Evolutionary conservation across 2,888 invertebrate species (phyloP).

Genomic region (Polymixis lichenea): DNA sequence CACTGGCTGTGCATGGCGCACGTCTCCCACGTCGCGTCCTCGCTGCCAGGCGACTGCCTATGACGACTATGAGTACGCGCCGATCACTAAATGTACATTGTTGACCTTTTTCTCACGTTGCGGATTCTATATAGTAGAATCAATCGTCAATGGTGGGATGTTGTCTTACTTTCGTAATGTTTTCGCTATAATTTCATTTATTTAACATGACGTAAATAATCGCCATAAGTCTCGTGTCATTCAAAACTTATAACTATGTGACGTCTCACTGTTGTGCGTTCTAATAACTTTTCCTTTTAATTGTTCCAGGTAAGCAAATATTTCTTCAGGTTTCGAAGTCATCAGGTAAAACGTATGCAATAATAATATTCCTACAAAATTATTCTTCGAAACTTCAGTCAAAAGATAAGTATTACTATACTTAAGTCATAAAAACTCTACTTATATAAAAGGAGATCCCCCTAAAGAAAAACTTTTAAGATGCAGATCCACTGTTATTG

Average conservation of each 20-base stretch:
- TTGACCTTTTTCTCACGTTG: neutral
- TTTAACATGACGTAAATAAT: neutral
- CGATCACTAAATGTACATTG: neutral
- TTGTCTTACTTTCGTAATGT: neutral
- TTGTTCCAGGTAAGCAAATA: constrained; percentile 52
- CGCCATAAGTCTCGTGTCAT: neutral
- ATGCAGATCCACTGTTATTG: constrained; percentile 41
- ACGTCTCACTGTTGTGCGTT: neutral
- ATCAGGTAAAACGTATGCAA: constrained; percentile 9
- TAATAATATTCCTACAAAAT: neutral
- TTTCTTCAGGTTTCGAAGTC: neutral
- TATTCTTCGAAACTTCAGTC: neutral
- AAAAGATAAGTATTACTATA: neutral
- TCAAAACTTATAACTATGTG: neutral
- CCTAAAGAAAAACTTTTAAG: constrained; percentile 15
- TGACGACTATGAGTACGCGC: neutral
- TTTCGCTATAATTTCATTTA: neutral
- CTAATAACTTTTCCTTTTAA: neutral
- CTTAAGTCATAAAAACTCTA: neutral
- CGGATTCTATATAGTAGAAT: neutral
- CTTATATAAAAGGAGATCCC: constrained; percentile 18
- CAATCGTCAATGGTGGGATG: neutral
- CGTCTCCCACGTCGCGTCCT: neutral
- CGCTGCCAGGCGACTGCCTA: neutral
- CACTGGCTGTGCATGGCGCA: neutral